A percentile compares a stretch with the other conserved stretches of the same genome.
phyloP scores from a whole-genome alignment of 64 coral and sea anemone genomes.

The Montipora sp. region DNA sequence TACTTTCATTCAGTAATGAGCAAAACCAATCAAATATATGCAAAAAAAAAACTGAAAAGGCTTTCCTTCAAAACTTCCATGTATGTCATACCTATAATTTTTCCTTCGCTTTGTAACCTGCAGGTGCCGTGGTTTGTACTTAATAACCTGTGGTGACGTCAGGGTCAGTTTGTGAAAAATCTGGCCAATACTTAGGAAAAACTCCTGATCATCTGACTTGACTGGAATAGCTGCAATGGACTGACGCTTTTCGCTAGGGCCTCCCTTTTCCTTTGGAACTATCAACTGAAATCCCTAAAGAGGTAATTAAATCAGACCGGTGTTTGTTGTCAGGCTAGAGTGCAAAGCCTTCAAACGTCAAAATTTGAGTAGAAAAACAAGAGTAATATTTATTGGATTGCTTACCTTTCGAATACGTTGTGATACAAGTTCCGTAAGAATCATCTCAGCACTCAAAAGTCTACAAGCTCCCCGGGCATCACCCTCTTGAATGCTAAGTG shows the following conservation, averaged over 20 bases:
- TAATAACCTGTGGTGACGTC: constrained; percentile 55
- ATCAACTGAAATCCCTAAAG: constrained; percentile 74
- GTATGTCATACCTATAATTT: constrained; percentile 31
- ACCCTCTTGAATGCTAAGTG: constrained; percentile 8
- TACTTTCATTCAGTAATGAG: too few species aligned
- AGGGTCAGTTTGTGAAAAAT: constrained; percentile 68
- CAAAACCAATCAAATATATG: too few species aligned
- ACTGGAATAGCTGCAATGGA: constrained; percentile 52
- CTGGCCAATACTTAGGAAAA: constrained; percentile 67
- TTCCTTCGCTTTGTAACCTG: not conserved
- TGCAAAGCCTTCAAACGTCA: not conserved
- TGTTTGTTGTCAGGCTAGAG: not conserved
- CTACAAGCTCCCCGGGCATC: constrained; percentile 33
- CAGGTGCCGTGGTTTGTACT: constrained; percentile 60
- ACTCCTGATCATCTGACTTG: constrained; percentile 42
- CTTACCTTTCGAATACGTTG: constrained; percentile 90
- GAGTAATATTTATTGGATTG: not conserved
- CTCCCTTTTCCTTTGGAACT: not conserved
- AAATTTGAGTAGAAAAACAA: too few species aligned
- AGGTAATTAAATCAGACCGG: not conserved
- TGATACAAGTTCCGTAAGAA: constrained; percentile 87
- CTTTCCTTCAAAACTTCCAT: not conserved
- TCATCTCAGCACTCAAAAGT: constrained; percentile 60
- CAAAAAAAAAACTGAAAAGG: not conserved
- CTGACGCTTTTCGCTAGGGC: not conserved